phyloP scores from a whole-genome alignment of 92 coral and sea anemone genomes.

The Palythoa grandiflora region DNA sequence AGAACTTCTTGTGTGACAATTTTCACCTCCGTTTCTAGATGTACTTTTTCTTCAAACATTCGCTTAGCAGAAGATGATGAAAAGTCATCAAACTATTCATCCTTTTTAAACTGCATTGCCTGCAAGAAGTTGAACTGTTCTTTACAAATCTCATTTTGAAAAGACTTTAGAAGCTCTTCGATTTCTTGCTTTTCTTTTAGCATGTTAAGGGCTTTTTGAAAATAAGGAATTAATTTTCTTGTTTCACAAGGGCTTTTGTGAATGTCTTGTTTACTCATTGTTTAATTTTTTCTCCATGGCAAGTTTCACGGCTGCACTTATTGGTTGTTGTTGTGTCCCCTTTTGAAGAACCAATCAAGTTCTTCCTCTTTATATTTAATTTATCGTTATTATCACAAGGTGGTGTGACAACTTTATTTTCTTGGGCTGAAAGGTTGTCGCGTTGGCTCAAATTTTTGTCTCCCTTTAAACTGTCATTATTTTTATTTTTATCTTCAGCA shows the following conservation, averaged over 20 bases:
- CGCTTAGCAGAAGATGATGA: constrained; percentile 17
- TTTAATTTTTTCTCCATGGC: not conserved
- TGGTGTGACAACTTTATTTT: not conserved
- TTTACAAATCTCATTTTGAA: constrained; percentile 21
- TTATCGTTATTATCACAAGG: not conserved
- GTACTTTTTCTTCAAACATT: constrained; percentile 28
- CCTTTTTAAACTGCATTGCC: constrained; percentile 24
- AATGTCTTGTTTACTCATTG: not conserved
- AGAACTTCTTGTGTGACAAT: constrained; percentile 28
- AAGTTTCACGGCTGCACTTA: not conserved
- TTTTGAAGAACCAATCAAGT: not conserved
- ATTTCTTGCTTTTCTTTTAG: constrained; percentile 41
- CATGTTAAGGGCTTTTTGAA: not conserved
- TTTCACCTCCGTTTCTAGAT: constrained; percentile 13
- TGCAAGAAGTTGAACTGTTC: constrained; percentile 43
- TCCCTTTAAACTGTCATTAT: not conserved
- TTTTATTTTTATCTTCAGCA: not conserved
- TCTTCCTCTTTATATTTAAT: not conserved
- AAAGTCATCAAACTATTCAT: constrained; percentile 18
- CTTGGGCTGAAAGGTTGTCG: not conserved
- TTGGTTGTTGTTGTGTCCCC: not conserved
- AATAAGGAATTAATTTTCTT: not conserved
- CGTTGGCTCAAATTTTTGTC: not conserved
- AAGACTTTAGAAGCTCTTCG: constrained; percentile 8
- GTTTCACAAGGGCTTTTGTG: not conserved